Conservation (phyloP, 2,888 invertebrate genomes). For the Palloptera scutellata region DNA sequence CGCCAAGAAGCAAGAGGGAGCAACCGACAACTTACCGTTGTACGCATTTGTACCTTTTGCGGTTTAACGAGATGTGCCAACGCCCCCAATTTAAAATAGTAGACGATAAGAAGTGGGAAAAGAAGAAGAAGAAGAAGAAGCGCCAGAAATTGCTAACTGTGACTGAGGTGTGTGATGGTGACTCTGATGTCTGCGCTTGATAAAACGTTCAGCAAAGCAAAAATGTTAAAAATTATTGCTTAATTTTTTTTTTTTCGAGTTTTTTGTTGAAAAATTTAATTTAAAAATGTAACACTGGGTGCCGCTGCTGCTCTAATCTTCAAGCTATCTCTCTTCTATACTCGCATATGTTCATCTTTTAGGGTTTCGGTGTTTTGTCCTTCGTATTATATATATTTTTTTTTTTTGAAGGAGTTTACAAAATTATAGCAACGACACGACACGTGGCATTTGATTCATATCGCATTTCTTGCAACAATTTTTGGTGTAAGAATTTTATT, state of each 20-base stretch:
- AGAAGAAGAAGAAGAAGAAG: not conserved
- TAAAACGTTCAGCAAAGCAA: constrained; percentile 37
- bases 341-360: too few relatives aligned
- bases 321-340: too few relatives aligned
- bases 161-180: not conserved
- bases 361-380: too few relatives aligned
- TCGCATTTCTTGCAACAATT: constrained; percentile 49
- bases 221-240: constrained; percentile 35
- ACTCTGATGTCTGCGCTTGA: constrained; percentile 28
- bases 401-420: too few relatives aligned
- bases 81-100: constrained; percentile 47
- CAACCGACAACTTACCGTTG: constrained; percentile 11
- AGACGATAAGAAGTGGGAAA: not conserved
- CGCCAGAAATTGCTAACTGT: constrained; percentile 10
- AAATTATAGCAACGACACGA: constrained; percentile 47
- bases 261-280: too few relatives aligned
- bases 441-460: constrained; percentile 61
- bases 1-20: constrained; percentile 1
- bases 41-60: constrained; percentile 46
- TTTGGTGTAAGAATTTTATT: constrained; percentile 2
- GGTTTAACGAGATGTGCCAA: constrained; percentile 57
- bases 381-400: too few relatives aligned
- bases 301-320: too few relatives aligned
- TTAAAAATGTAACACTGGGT: too few relatives aligned
- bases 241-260: not conserved